Evolutionary conservation across 2,888 invertebrate genomes (phyloP), one percentile per base, ranked within the genome.

Genomic region (Cremastinae sp.): DNA sequence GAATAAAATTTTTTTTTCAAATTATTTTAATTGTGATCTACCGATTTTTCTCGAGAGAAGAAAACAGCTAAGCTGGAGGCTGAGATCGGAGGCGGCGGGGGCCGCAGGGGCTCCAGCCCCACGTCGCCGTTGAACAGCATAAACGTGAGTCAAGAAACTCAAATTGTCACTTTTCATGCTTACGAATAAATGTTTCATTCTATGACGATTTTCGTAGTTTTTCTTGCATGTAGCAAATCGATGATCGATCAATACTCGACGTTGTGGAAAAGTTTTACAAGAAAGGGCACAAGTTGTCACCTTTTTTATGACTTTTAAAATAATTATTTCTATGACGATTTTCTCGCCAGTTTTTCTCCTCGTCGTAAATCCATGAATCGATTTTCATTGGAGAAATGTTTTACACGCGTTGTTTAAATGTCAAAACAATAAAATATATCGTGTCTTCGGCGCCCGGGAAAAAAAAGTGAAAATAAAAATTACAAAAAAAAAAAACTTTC

Each of bases 101-200:
- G 87, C 86, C 89, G 89, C 84, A 85, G 89, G 87, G 89, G 84
- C 81, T 81, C 82, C 77, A 88, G 87, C 80, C 88, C 88, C 69
- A 83, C 88, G 76, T 82, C 85, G 69, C 83, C 88, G 75, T 83
- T 89, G 72, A 85, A 82, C 85, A 86, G 80, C 74, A 88, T 89
- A 82, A 89, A 89, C 80, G 89, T 89, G 79, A 89, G 89, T 86
- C 56, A 16, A 8, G 16, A 56, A 39, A 35, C 9, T n/a, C 49
- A 10, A n/a, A 49, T n/a, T 18, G 12, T 20, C 20, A 47, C 14
- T 59, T 43, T 53, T 28, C 8, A 28, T 35, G 2, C 4, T 16
- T 45, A n/a, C 28, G n/a, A 43, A 41, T n/a, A n/a, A 8, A 3
- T 2, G 28, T 49, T 39, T 51, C 39, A 10, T 41, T 53, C 41